Conservation (phyloP, 2,888 invertebrate species). For the Nomada lathburiana region DNA sequence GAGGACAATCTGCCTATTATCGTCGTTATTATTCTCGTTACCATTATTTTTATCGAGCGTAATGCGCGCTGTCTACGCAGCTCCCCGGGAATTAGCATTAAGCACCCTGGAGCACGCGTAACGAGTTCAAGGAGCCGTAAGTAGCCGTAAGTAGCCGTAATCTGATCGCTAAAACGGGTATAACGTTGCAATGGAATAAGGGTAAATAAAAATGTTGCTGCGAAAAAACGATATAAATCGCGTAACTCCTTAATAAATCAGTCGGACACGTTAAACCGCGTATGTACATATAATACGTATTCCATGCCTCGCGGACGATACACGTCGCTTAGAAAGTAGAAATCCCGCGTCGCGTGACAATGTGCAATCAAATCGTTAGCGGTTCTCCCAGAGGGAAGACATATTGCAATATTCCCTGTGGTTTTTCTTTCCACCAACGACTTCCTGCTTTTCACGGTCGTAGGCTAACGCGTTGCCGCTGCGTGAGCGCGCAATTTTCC, state of each 20-base stretch:
- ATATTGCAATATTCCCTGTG: constrained; percentile 25
- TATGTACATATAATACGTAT: neutral
- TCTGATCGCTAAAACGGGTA: constrained; percentile 51
- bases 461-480: constrained; percentile 26
- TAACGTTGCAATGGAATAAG: constrained; percentile 23
- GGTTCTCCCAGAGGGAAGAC: constrained; percentile 35
- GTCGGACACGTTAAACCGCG: constrained; percentile 12
- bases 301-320: constrained; percentile 22
- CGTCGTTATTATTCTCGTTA: constrained; percentile 33
- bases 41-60: constrained; percentile 38
- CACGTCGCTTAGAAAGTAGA: constrained; percentile 57
- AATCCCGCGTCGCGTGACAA: constrained; percentile 62
- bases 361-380: constrained; percentile 58
- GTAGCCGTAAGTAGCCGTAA: constrained; percentile 34
- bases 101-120: constrained; percentile 50
- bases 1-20: constrained; percentile 32
- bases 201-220: constrained; percentile 27
- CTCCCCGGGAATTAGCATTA: constrained; percentile 51
- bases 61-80: constrained; percentile 43
- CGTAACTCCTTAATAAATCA: constrained; percentile 47
- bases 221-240: constrained; percentile 47
- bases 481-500: constrained; percentile 29
- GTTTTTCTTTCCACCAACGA: constrained; percentile 34
- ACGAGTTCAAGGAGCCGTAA: constrained; percentile 52
- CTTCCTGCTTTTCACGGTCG: constrained; percentile 57